Conservation (phyloP, 2,797 vertebrate species). For the Poeciliopsis paucimaculata region DNA sequence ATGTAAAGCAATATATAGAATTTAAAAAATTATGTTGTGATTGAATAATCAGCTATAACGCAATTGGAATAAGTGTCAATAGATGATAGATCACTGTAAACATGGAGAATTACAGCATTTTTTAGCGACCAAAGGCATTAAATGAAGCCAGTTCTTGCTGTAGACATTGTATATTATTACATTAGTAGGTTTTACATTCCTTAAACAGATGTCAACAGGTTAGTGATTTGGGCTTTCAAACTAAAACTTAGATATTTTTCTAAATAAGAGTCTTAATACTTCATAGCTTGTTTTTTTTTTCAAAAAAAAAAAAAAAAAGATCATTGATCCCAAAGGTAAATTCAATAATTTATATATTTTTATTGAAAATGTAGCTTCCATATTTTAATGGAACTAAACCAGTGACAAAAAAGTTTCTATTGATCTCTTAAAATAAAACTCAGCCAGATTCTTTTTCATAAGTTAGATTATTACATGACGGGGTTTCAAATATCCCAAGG, state of each 20-base stretch:
- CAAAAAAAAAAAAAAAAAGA: too few relatives aligned
- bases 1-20: neutral
- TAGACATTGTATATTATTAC: neutral
- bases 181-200: neutral
- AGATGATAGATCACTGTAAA: neutral
- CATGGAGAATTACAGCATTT: neutral
- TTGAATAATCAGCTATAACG: neutral
- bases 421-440: neutral
- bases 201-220: neutral
- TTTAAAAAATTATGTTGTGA: neutral
- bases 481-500: neutral
- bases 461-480: neutral
- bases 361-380: neutral
- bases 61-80: neutral
- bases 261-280: neutral
- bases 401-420: neutral
- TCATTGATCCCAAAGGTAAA: too few relatives aligned
- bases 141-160: neutral
- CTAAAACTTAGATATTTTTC: neutral
- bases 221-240: neutral
- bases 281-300: neutral
- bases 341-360: too few relatives aligned
- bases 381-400: neutral
- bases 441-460: neutral
- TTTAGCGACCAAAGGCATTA: neutral